phyloP scores from a whole-genome alignment of 2,113 vertebrate species.

The Columbina picui region DNA sequence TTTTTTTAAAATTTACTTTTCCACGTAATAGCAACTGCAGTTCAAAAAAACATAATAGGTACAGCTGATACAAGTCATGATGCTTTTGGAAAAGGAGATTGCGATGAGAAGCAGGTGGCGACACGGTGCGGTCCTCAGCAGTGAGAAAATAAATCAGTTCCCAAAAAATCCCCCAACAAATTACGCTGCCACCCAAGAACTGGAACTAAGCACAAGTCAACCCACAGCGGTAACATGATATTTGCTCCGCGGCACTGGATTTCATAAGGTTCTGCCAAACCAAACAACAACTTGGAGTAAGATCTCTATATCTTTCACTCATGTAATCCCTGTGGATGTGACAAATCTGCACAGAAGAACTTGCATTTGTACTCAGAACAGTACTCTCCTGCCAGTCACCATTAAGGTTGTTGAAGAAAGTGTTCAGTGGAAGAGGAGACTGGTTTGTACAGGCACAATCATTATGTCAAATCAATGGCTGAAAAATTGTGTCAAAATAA shows the following conservation, averaged over 20 bases:
- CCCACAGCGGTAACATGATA: neutral
- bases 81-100: neutral
- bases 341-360: slow-evolving; percentile 11
- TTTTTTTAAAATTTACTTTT: neutral
- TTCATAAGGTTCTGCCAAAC: slow-evolving; percentile 23
- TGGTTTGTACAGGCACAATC: neutral
- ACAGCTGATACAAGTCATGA: neutral
- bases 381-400: neutral
- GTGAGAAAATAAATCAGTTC: neutral
- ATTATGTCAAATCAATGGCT: neutral
- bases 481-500: neutral
- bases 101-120: neutral
- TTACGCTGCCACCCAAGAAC: neutral
- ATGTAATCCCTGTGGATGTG: neutral
- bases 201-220: neutral
- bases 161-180: neutral
- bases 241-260: neutral
- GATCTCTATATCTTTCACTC: neutral
- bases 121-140: rapidly evolving
- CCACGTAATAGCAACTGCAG: neutral
- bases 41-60: neutral
- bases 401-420: neutral
- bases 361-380: neutral
- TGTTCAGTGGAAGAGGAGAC: neutral
- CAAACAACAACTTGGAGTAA: slow-evolving; percentile 39